Evolutionary conservation across 53 echinoderm and acorn worm species (phyloP).

Genomic region (Holothuria scabra): DNA sequence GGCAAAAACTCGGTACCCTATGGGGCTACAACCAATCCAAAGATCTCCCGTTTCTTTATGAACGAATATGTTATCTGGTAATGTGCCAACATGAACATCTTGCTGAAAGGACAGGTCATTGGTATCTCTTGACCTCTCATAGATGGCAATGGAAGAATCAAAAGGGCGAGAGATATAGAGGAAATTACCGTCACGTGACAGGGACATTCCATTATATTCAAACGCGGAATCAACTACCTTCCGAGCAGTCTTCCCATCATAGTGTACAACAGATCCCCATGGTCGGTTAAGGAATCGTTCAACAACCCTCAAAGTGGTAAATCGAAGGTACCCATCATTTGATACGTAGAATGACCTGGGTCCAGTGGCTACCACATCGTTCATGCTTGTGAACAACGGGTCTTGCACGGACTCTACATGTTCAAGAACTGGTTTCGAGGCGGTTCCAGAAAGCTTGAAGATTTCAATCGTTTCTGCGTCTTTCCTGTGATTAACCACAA

Average conservation of each 20-base stretch:
- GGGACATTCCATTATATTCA: conserved; percentile 7
- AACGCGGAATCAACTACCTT: not conserved
- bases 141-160: not conserved
- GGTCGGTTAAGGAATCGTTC: not conserved
- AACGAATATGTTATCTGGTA: conserved; percentile 1
- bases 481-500: conserved; percentile 5
- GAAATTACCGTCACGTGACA: not conserved
- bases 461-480: conserved; percentile 9
- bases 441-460: not conserved
- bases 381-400: conserved; percentile 1
- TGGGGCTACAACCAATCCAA: not conserved
- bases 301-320: not conserved
- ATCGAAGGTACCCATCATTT: conserved; percentile 18
- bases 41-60: not conserved
- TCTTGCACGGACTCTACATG: not conserved
- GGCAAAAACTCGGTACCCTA: not conserved
- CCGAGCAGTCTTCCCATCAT: conserved; percentile 3
- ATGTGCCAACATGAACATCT: not conserved
- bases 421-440: not conserved
- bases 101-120: not conserved
- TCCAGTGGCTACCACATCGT: conserved; percentile 13
- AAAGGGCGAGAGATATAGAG: not conserved
- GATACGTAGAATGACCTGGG: conserved; percentile 6
- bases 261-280: not conserved
- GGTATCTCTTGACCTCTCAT: not conserved